phyloP scores from a whole-genome alignment of 2,888 invertebrate species.

The Abrostola triplasia region DNA sequence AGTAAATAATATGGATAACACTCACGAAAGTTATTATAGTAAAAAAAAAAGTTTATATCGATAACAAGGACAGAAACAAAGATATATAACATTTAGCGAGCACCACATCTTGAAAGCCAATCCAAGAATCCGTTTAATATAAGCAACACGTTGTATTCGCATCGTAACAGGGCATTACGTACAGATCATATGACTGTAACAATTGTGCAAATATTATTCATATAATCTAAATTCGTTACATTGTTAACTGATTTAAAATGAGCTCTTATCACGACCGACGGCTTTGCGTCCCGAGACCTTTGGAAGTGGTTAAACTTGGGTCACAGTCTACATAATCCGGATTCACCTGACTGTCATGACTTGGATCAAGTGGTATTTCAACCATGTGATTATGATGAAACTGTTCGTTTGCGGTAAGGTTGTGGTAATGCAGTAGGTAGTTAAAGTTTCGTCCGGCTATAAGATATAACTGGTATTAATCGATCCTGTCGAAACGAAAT shows the following conservation, averaged over 20 bases:
- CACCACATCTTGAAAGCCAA: background rate
- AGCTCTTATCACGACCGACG: conserved; percentile 27
- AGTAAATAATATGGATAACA: too few relatives aligned
- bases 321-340: conserved; percentile 18
- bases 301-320: conserved; percentile 14
- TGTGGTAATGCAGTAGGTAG: background rate
- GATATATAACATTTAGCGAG: background rate
- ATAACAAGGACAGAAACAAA: too few relatives aligned
- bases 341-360: conserved; percentile 33
- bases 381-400: conserved; percentile 32
- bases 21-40: too few relatives aligned
- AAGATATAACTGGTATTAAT: background rate
- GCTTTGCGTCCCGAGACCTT: conserved; percentile 35
- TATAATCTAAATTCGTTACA: conserved; percentile 39
- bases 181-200: conserved; percentile 33
- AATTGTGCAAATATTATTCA: conserved; percentile 49
- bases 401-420: background rate
- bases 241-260: conserved; percentile 30
- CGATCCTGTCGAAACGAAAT: background rate
- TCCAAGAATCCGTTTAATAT: background rate
- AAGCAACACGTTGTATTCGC: background rate
- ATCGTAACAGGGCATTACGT: background rate
- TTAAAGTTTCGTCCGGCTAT: background rate
- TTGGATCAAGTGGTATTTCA: conserved; percentile 32
- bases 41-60: too few relatives aligned